These are phyloP conservation scores for Dreissena polymorpha DNA, from an alignment of 1,140 invertebrate genomes.

Conservation along the genomic window DNA sequence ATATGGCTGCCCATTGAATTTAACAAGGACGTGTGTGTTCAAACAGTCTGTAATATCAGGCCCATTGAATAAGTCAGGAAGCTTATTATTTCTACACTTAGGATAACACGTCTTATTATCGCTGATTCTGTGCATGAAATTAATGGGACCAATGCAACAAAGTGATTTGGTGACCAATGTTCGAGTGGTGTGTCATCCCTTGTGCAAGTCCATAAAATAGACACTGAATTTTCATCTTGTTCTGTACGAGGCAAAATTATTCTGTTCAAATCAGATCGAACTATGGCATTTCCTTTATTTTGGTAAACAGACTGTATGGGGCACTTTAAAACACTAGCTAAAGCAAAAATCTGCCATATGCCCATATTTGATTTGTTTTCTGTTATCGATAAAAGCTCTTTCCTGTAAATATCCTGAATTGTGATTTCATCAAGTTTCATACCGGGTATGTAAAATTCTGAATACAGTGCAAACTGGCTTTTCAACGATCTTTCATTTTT, in stretches of 20 bases:
- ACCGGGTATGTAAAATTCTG: conserved; percentile 22
- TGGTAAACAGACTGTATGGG: conserved; percentile 23
- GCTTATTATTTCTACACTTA: not conserved
- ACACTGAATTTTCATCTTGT: not conserved
- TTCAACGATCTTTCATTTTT: not conserved
- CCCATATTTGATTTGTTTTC: conserved; percentile 30
- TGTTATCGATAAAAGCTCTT: conserved; percentile 24
- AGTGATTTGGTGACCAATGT: conserved; percentile 8
- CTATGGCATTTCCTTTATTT: conserved; percentile 13
- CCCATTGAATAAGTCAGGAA: not conserved
- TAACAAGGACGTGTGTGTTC: not conserved
- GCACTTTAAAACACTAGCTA: conserved; percentile 6
- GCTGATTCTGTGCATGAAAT: not conserved
- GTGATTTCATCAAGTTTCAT: not conserved
- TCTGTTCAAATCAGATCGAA: conserved; percentile 28
- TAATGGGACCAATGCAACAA: conserved; percentile 11
- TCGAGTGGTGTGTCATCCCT: conserved; percentile 3
- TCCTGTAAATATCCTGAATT: not conserved
- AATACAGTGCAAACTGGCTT: conserved; percentile 2
- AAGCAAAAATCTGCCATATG: conserved; percentile 31
- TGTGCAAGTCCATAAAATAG: conserved; percentile 21
- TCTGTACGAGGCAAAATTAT: conserved; percentile 12
- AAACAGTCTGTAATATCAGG: not conserved
- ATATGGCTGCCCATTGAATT: not conserved
- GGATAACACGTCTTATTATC: not conserved